A percentile compares a stretch with the other conserved stretches of the same genome.
phyloP scores from a whole-genome alignment of 1,140 invertebrate genomes.

The Temnothorax nylanderi region DNA sequence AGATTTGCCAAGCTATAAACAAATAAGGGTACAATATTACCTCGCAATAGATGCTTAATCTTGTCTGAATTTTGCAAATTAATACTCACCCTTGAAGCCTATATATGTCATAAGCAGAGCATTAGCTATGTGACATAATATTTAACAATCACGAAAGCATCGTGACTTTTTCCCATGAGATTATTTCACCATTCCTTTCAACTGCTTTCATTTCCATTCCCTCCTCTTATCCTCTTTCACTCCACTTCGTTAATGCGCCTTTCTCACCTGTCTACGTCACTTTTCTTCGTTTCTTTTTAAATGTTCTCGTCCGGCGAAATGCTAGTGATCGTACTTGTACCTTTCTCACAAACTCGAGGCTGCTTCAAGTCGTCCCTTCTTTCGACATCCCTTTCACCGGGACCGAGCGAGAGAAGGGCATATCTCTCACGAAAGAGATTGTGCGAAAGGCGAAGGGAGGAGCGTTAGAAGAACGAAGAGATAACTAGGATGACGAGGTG shows the following conservation, averaged over 20 bases:
- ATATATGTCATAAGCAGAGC: not conserved
- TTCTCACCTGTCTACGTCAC: not conserved
- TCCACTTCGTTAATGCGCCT: not conserved
- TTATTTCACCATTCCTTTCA: constrained; percentile 49
- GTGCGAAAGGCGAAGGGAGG: constrained; percentile 26
- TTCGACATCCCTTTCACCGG: constrained; percentile 78
- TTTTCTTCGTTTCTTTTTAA: constrained; percentile 39
- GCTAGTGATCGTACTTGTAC: constrained; percentile 74
- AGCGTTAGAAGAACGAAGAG: not conserved
- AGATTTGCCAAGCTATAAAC: not conserved
- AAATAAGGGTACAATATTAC: not conserved
- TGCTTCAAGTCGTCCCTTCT: constrained; percentile 72
- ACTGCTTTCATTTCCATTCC: not conserved
- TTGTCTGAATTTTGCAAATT: not conserved
- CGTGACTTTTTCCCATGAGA: constrained; percentile 41
- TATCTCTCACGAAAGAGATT: constrained; percentile 62
- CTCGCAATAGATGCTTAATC: not conserved
- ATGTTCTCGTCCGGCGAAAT: constrained; percentile 52
- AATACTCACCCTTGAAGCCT: not conserved
- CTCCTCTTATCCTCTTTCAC: not conserved
- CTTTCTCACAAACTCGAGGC: constrained; percentile 76
- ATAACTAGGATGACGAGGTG: not conserved
- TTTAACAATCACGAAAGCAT: not conserved
- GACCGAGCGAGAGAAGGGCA: constrained; percentile 19
- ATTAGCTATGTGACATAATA: not conserved